Conservation (phyloP, 2,113 vertebrate species). For the Corapipo altera region DNA sequence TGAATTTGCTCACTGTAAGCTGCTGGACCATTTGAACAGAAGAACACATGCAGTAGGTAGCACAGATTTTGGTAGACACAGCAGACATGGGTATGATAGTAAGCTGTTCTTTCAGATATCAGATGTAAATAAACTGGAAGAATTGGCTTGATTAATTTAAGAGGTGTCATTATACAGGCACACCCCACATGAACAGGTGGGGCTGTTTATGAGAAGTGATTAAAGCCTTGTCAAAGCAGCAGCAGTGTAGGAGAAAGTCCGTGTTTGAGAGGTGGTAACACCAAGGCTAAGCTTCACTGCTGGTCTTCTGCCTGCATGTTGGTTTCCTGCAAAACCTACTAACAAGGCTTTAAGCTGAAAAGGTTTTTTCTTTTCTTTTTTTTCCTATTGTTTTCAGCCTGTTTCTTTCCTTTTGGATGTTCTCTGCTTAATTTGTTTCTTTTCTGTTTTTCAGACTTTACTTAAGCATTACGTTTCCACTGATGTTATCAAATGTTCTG, state of each 20-base stretch:
- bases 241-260: not conserved
- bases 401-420: conserved; percentile 58
- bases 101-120: not conserved
- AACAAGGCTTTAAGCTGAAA: conserved; percentile 7
- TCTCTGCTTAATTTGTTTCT: conserved; percentile 81
- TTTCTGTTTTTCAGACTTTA: conserved; percentile 86
- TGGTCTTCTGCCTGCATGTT: conserved; percentile 5
- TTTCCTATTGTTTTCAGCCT: not conserved
- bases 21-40: not conserved
- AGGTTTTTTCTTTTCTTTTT: not conserved
- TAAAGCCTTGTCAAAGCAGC: not conserved
- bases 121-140: not conserved
- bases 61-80: not conserved
- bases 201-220: not conserved
- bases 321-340: conserved; percentile 37
- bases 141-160: not conserved
- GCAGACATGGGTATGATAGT: not conserved
- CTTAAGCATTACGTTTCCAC: conserved; percentile 77
- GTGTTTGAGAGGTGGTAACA: not conserved
- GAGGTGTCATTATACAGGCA: not conserved
- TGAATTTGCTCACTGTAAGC: not conserved
- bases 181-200: not conserved
- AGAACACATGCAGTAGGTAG: rapidly evolving
- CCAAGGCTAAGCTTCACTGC: not conserved
- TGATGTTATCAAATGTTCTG: conserved; percentile 68